These are phyloP conservation scores for Epistrophe grossulariae DNA, from an alignment of 2,888 invertebrate species.

Conservation along the genomic window DNA sequence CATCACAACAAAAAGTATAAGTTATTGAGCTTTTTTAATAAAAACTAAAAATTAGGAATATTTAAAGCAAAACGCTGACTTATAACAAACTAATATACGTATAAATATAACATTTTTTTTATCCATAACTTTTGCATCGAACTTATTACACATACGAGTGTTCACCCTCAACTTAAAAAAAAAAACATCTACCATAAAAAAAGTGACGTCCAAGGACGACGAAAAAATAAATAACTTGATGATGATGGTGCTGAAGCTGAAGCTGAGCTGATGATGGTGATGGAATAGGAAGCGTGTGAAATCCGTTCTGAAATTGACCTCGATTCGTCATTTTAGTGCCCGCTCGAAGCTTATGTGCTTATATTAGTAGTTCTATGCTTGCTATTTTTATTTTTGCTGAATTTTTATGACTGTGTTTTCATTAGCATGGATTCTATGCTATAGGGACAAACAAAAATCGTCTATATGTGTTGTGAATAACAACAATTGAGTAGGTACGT, in stretches of 20 bases:
- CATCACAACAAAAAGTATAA: too few species aligned
- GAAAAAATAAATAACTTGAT: conserved; percentile 51
- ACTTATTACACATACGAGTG: not conserved
- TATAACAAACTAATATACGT: not conserved
- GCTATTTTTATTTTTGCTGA: conserved; percentile 51
- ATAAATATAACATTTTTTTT: not conserved
- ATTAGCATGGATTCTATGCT: conserved; percentile 43
- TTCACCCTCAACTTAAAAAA: not conserved
- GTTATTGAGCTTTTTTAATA: too few species aligned
- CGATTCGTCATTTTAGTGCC: conserved; percentile 71
- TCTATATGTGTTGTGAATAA: conserved; percentile 20
- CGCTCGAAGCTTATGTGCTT: conserved; percentile 17
- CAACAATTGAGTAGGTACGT: conserved; percentile 10
- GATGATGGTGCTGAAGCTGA: conserved; percentile 25
- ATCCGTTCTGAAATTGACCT: conserved; percentile 68
- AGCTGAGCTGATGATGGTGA: conserved; percentile 29
- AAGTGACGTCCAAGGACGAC: conserved; percentile 50
- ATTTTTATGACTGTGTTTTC: conserved; percentile 59
- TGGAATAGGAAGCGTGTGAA: conserved; percentile 63
- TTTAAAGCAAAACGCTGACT: conserved; percentile 45
- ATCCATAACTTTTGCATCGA: conserved; percentile 10
- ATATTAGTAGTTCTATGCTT: conserved; percentile 7
- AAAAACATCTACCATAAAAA: conserved; percentile 7
- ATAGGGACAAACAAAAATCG: conserved; percentile 27
- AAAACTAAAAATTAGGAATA: not conserved